These are phyloP conservation scores for Oscheius onirici DNA, from an alignment of 2,888 invertebrate genomes.

Conservation along the genomic window DNA sequence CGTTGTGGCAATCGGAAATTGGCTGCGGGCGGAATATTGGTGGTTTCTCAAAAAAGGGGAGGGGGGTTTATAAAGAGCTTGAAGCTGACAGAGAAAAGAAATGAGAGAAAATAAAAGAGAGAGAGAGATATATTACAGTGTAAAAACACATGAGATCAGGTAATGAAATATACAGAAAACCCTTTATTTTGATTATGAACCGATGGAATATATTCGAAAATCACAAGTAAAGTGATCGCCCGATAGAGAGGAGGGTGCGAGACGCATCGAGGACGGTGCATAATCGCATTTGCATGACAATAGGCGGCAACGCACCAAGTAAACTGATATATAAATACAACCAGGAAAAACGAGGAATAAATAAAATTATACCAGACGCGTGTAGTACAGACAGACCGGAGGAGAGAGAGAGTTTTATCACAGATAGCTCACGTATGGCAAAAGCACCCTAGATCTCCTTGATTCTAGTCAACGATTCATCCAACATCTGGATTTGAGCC, in stretches of 20 bases:
- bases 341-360: not conserved
- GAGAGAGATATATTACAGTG: constrained; percentile 7
- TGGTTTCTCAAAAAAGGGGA: not conserved
- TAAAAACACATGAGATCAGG: not conserved
- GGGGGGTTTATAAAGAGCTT: not conserved
- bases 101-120: not conserved
- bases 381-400: not conserved
- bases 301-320: not conserved
- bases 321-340: constrained; percentile 9
- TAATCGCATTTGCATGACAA: constrained; percentile 29
- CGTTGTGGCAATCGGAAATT: too few relatives aligned
- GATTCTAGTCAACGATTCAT: constrained; percentile 44
- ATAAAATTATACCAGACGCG: constrained; percentile 10
- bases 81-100: not conserved
- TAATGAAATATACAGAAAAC: not conserved
- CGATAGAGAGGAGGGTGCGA: not conserved
- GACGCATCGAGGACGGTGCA: constrained; percentile 7
- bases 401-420: not conserved
- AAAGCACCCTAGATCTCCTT: constrained; percentile 33
- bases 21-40: too few relatives aligned
- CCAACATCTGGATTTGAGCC: constrained; percentile 48
- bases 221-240: constrained; percentile 23
- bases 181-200: constrained; percentile 25
- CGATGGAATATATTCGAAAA: not conserved
- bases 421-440: not conserved